Conservation (phyloP, 2,797 vertebrate species). For the Onychomys arenicola region DNA sequence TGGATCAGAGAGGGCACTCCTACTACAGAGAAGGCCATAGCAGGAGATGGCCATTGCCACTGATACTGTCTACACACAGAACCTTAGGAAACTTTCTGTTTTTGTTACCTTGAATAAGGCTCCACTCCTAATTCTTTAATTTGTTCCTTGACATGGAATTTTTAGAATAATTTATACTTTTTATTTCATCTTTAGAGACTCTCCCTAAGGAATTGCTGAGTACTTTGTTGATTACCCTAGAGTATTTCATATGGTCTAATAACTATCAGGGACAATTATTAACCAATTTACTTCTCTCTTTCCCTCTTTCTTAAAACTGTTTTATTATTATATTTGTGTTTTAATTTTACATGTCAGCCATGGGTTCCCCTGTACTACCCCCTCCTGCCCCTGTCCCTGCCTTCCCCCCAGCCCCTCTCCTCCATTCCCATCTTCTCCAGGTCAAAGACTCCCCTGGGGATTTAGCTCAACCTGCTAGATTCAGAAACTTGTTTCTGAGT, state of each 20-base stretch:
- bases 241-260: background rate
- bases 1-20: background rate
- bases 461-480: too few species aligned
- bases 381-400: too few species aligned
- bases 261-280: background rate
- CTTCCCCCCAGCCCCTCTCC: too few species aligned
- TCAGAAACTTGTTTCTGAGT: background rate
- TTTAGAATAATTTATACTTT: slow-evolving; percentile 35
- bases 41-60: accelerated
- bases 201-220: slow-evolving; percentile 27
- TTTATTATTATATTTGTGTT: too few species aligned
- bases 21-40: accelerated
- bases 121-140: background rate
- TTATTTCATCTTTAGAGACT: background rate
- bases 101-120: background rate
- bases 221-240: slow-evolving; percentile 13
- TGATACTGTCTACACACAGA: background rate
- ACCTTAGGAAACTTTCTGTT: background rate
- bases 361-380: too few species aligned
- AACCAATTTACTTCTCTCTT: background rate
- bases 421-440: too few species aligned
- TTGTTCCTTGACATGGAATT: background rate
- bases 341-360: too few species aligned
- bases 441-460: too few species aligned
- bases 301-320: background rate